Base-by-base conservation (phyloP, 1,140 invertebrate genomes). In the Ruditapes philippinarum region DNA sequence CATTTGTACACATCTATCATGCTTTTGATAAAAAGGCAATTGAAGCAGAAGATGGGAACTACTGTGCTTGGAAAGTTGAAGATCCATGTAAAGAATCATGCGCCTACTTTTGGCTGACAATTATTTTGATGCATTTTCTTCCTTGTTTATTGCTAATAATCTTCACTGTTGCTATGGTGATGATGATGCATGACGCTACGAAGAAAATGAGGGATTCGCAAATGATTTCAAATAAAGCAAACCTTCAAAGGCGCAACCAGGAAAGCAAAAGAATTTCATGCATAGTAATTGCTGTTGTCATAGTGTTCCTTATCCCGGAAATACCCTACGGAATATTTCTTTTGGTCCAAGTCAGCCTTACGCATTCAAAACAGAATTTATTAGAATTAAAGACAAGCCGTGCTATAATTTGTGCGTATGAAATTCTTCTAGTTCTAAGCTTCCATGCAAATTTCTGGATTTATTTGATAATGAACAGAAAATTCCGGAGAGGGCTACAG, bases 361-460 rank as follows among this genome's bases (percentile, higher is more conserved):
- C 45, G n/a, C 78, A 82, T 31, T 38, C 42, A 9, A 38, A 19
- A n/a, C 28, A 45, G 14, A 25, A 42, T n/a, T 25, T 54, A 22
- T 9, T 89, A 28, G 31, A 51, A 22, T 22, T 82, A 0, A 73
- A 49, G 33, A 73, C 65, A n/a, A 89, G 65, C 38, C 60, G 87
- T 14, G 38, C 19, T 4, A 36, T 74, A 28, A 38, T 60, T 19
- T 70, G 60, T 28, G 70, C 80, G 0, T 89, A 89, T 62, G 87
- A 89, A 31, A 42, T 89, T 14, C 31, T 74, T 7, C 49, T 89
- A 11, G 68, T 89, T 19, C 36, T 89, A 2, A 81, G 54, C 25
- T 89, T 89, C 68, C 87, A 89, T 28, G 78, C 79, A 19, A 89
- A 89, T 65, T 89, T 89, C 54, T 89, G 87, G 87, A 82, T 82